A percentile compares a stretch with the other conserved stretches of the same genome.
Evolutionary conservation across 2,797 vertebrate species (phyloP).

Genomic region (Phataginus tricuspis): DNA sequence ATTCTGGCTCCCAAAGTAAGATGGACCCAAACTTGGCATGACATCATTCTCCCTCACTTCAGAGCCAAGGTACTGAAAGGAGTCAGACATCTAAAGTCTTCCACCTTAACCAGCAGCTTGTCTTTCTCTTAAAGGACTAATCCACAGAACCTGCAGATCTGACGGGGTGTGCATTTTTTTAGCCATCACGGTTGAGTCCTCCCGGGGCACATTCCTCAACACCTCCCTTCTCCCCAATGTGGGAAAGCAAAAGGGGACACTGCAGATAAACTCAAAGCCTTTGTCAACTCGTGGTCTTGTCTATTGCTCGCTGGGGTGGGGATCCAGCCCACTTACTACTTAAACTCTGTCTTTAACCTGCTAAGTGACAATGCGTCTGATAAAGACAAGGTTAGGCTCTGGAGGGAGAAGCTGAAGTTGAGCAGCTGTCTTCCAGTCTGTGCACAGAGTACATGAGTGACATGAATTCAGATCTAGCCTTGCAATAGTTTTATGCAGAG

Average conservation of each 20-base stretch:
- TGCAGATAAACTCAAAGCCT: neutral
- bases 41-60: neutral
- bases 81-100: neutral
- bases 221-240: neutral
- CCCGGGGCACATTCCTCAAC: neutral
- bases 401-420: conserved; percentile 66
- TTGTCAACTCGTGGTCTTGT: neutral
- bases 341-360: conserved; percentile 71
- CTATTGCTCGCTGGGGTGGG: conserved; percentile 32
- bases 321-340: conserved; percentile 64
- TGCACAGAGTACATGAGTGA: conserved; percentile 61
- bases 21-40: neutral
- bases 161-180: neutral
- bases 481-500: neutral
- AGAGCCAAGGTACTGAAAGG: neutral
- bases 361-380: neutral
- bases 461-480: conserved; percentile 12
- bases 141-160: neutral
- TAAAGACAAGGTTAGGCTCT: conserved; percentile 70
- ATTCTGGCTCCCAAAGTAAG: neutral
- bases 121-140: neutral
- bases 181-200: neutral
- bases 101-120: neutral
- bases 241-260: neutral
- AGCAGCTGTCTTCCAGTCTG: conserved; percentile 67